phyloP scores from a whole-genome alignment of 2,888 invertebrate species.

The Orchesellides sinensis region DNA sequence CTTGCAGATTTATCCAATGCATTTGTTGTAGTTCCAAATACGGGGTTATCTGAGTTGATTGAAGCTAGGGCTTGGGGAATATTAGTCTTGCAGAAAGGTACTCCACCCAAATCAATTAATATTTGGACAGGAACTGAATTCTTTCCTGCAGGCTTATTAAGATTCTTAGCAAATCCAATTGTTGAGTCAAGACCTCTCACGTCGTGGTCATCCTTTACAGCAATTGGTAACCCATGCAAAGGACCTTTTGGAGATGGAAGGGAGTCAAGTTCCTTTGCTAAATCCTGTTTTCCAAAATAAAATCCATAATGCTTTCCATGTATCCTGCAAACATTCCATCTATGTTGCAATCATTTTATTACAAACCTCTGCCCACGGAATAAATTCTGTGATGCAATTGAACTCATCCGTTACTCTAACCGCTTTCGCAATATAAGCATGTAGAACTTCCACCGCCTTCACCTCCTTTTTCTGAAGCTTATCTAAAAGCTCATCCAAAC shows the following conservation, averaged over 20 bases:
- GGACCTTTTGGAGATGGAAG: constrained; percentile 68
- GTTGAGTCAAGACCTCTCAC: constrained; percentile 77
- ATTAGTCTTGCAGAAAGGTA: constrained; percentile 76
- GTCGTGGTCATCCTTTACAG: constrained; percentile 76
- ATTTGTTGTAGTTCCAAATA: constrained; percentile 78
- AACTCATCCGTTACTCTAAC: constrained; percentile 71
- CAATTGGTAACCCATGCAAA: constrained; percentile 76
- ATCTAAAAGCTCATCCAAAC: constrained; percentile 49
- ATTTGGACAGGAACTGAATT: constrained; percentile 69
- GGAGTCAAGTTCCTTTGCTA: constrained; percentile 67
- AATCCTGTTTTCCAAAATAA: background rate
- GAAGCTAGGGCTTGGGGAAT: constrained; percentile 75
- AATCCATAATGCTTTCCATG: background rate
- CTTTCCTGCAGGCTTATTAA: constrained; percentile 75
- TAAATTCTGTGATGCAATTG: constrained; percentile 75
- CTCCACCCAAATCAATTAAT: constrained; percentile 65
- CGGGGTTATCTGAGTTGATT: constrained; percentile 76
- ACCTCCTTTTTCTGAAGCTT: constrained; percentile 61
- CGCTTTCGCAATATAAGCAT: constrained; percentile 71
- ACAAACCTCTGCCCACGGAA: constrained; percentile 70
- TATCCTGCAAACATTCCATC: too few species aligned
- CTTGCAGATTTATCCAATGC: constrained; percentile 76
- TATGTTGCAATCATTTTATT: background rate
- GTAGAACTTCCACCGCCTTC: constrained; percentile 55
- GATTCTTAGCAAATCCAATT: constrained; percentile 76